A percentile compares a stretch with the other conserved stretches of the same genome.
phyloP scores from a whole-genome alignment of 2,888 invertebrate species.

The Oscheius onirici region DNA sequence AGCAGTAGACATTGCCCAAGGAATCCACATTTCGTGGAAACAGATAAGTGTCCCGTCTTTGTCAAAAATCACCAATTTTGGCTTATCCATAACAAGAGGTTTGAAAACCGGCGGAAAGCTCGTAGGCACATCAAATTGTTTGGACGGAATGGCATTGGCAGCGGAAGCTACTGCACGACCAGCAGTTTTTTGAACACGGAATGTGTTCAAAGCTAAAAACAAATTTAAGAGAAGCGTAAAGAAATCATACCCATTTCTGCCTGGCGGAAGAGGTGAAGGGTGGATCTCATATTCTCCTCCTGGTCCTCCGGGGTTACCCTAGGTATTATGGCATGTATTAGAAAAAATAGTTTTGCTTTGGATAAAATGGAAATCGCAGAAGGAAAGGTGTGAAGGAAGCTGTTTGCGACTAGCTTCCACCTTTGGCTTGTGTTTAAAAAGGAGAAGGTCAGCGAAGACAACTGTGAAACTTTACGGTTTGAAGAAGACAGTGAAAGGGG shows the following conservation, averaged over 20 bases:
- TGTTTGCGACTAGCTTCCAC: neutral
- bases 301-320: constrained; percentile 16
- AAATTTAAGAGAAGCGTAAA: neutral
- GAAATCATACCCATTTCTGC: neutral
- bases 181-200: constrained; percentile 1
- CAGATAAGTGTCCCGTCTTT: constrained; percentile 75
- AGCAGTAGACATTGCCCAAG: constrained; percentile 72
- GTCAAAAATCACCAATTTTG: constrained; percentile 73
- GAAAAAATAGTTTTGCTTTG: too few species aligned
- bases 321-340: too few species aligned
- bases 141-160: neutral
- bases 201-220: neutral
- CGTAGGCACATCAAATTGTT: neutral
- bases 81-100: neutral
- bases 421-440: neutral
- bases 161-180: constrained; percentile 1
- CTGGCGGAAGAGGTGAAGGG: neutral
- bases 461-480: constrained; percentile 11
- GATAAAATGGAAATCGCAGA: neutral
- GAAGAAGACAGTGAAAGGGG: constrained; percentile 11
- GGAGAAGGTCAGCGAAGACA: constrained; percentile 19
- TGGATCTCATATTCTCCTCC: neutral
- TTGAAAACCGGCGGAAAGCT: neutral
- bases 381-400: neutral
- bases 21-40: constrained; percentile 74